Conservation (phyloP, 1,140 invertebrate species). For the Drosophila tani region DNA sequence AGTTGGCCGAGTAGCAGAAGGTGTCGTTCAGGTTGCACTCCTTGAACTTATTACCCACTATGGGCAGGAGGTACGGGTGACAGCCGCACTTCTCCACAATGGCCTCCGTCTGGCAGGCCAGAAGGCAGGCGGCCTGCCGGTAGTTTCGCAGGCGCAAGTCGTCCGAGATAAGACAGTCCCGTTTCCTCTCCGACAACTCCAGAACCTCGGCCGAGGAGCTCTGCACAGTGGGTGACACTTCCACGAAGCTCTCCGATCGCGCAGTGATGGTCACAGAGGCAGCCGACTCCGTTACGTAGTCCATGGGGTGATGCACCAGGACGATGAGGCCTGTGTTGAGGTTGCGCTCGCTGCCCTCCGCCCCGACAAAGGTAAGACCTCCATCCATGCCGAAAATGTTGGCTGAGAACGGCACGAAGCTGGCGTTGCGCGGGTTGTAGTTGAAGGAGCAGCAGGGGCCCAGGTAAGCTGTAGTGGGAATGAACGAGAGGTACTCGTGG, state of each 20-base stretch:
- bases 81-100: conserved; percentile 72
- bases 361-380: conserved; percentile 71
- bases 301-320: conserved; percentile 80
- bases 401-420: conserved; percentile 78
- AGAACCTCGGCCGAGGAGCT: conserved; percentile 74
- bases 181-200: conserved; percentile 67
- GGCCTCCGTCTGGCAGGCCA: conserved; percentile 68
- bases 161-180: conserved; percentile 76
- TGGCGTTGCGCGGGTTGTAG: conserved; percentile 79
- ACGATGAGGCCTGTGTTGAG: conserved; percentile 76
- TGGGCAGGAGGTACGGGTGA: conserved; percentile 76
- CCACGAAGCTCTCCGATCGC: conserved; percentile 79
- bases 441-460: conserved; percentile 83
- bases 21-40: conserved; percentile 80
- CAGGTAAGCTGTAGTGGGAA: conserved; percentile 72
- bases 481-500: conserved; percentile 80
- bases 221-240: conserved; percentile 78
- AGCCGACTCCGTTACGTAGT: conserved; percentile 75
- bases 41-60: conserved; percentile 51
- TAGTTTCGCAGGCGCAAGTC: conserved; percentile 71
- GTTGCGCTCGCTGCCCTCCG: conserved; percentile 75
- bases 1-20: conserved; percentile 73
- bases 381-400: conserved; percentile 83
- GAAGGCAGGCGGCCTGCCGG: conserved; percentile 71
- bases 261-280: conserved; percentile 78